Evolutionary conservation across 2,797 vertebrate species (phyloP), one percentile per base, ranked within the genome.

Genomic region (Echeneis naucrates): DNA sequence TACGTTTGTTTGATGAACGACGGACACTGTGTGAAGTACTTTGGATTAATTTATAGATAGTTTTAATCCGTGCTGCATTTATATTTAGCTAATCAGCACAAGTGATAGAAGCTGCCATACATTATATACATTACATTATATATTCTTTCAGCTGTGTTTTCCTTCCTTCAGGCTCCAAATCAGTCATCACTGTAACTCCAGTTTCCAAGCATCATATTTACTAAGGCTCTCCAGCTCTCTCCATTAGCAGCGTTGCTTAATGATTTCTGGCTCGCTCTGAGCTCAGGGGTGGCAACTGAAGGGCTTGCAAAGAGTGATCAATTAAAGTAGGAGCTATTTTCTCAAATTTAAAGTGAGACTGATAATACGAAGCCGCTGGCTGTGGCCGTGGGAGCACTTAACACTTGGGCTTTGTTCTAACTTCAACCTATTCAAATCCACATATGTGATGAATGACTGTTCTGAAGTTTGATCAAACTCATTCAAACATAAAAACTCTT

Each of bases 271-370:
- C 57, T 30, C 8, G 11, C 44, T 55, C 35, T 12, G 51, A 65
- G 50, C 54, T 65, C 37, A 19, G 54, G 60, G 72, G 58, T 3
- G 50, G 61, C 1, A 11, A 40, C 45, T 53, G 16, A 37, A 16
- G 38, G 42, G 26, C 12, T 32, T 24, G 35, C 21, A 44, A 35
- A 54, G 52, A 61, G 68, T 58, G 57, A 68, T 62, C 63, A 51
- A 53, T 52, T 68, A 44, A 57, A 11, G 47, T 30, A 7, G 37
- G 23, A 72, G 24, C 58, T 24, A 72, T 68, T 72, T 72, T 78
- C 45, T 78, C 35, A 26, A 17, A n/a, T 67, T 2, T 4, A 50
- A 35, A 67, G 33, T 11, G 17, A 50, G 44, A 56, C 26, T 14
- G 16, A 70, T 65, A 8, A 57, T 23, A 24, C 55, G n/a, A 35